Evolutionary conservation across 2,888 invertebrate species (phyloP), one percentile per base, ranked within the genome.

Genomic region (Acronicta aceris): DNA sequence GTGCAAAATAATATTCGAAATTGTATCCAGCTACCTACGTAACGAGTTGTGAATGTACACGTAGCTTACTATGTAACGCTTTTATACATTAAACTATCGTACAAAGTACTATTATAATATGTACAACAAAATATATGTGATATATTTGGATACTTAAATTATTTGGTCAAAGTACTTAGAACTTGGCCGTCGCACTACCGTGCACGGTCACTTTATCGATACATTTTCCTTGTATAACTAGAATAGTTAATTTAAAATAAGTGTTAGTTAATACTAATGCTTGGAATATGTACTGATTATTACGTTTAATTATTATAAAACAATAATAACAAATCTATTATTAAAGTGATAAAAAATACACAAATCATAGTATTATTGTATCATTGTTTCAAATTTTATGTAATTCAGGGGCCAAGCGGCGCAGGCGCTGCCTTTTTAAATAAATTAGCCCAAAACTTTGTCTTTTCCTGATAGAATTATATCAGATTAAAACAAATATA

Each of bases 401-500:
- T 47, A 68, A 48, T 55, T 56, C 74, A 69, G 84, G 88, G 88
- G 89, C 84, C 84, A 51, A 72, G 82, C 83, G 86, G 92, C 89
- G 94, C 94, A 78, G 93, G 94, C 94, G 93, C 91, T 84, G 87
- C 83, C 66, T 70, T 84, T 21, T 57, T 21, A 42, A 97, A 88
- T 52, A 71, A 70, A 97, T 96, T 67, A 96, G 96, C 80, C 95
- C 95, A 86, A 96, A 96, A 75, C 96, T 76, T 80, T 78, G 59
- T 95, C 78, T 93, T 63, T 73, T 96, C 84, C 96, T 96, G 79
- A 96, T 96, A 87, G 95, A 64, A 93, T 92, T n/a, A 42, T 62
- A 97, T 96, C 87, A 97, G 68, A 96, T 95, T 55, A 83, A 36
- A 97, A 96, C 96, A 97, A 77, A 81, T 78, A 84, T 43, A 79